Evolutionary conservation across 1,140 invertebrate genomes (phyloP).

Genomic region (Holcopasites calliopsidis): DNA sequence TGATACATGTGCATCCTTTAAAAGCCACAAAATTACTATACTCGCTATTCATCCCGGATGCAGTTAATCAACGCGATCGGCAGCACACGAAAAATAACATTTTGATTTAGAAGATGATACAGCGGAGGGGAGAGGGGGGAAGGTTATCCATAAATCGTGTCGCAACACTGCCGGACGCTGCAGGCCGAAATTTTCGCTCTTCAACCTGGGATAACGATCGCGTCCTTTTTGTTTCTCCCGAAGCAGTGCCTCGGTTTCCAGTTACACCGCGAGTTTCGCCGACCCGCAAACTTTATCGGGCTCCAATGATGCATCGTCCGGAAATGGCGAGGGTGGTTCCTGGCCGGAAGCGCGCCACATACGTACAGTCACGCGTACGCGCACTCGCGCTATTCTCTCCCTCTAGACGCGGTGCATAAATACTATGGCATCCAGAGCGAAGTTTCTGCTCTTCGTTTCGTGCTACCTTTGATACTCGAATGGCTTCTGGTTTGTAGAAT

Average conservation of each 20-base stretch:
- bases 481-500: not conserved
- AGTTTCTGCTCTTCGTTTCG: not conserved
- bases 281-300: slow-evolving; percentile 72
- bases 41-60: not conserved
- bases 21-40: not conserved
- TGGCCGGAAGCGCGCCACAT: slow-evolving; percentile 68
- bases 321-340: slow-evolving; percentile 71
- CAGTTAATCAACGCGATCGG: not conserved
- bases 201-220: not conserved
- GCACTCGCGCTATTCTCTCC: slow-evolving; percentile 20
- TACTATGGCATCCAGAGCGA: slow-evolving; percentile 20
- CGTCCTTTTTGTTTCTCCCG: slow-evolving; percentile 53
- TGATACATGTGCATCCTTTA: no score
- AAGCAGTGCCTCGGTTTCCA: slow-evolving; percentile 31
- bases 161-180: slow-evolving; percentile 15
- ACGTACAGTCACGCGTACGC: slow-evolving; percentile 16
- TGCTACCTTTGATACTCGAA: not conserved
- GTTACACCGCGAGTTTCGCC: slow-evolving; percentile 58
- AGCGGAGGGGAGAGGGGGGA: not conserved
- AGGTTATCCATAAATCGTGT: slow-evolving; percentile 52
- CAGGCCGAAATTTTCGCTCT: slow-evolving; percentile 49
- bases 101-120: not conserved
- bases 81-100: not conserved
- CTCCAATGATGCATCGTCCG: slow-evolving; percentile 72
- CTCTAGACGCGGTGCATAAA: slow-evolving; percentile 49